A percentile compares a stretch with the other conserved stretches of the same genome.
phyloP scores from a whole-genome alignment of 30 jellyfish, hydroid and myxozoan genomes.

The Morbakka virulenta region DNA sequence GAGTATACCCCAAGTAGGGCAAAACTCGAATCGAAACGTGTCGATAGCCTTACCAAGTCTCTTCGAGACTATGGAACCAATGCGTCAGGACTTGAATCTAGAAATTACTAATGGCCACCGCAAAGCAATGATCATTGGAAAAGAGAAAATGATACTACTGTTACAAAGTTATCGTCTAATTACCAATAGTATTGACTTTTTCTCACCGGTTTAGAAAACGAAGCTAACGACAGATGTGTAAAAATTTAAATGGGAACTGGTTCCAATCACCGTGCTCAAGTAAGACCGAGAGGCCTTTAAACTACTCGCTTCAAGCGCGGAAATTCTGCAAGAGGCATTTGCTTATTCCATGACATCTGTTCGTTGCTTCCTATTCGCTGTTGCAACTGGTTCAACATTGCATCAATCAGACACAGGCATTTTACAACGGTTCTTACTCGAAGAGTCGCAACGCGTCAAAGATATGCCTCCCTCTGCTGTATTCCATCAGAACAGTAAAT shows the following conservation, averaged over 20 bases:
- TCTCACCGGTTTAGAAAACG: constrained; percentile 33
- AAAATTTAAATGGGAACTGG: constrained; percentile 12
- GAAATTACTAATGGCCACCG: constrained; percentile 31
- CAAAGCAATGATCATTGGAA: constrained; percentile 26
- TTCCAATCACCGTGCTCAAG: constrained; percentile 16
- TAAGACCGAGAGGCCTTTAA: constrained; percentile 24
- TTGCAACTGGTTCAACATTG: constrained; percentile 33
- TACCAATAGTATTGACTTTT: constrained; percentile 44
- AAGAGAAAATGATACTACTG: constrained; percentile 41
- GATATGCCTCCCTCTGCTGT: not conserved
- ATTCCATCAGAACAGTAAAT: constrained; percentile 11
- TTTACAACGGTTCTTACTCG: constrained; percentile 35
- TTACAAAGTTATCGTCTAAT: constrained; percentile 35
- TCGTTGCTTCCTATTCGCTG: constrained; percentile 7
- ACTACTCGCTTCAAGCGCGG: constrained; percentile 22
- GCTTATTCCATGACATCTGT: constrained; percentile 34
- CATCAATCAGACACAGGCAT: constrained; percentile 40
- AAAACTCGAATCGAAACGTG: constrained; percentile 38
- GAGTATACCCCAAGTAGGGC: constrained; percentile 35
- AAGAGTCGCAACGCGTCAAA: constrained; percentile 45
- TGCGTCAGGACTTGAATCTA: constrained; percentile 32
- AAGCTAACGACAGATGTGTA: constrained; percentile 17
- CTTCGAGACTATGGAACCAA: constrained; percentile 41
- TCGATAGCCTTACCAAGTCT: constrained; percentile 44
- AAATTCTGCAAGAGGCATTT: constrained; percentile 31